Evolutionary conservation across 2,113 vertebrate species (phyloP), one percentile per base, ranked within the genome.

Genomic region (Dipodomys stephensi): DNA sequence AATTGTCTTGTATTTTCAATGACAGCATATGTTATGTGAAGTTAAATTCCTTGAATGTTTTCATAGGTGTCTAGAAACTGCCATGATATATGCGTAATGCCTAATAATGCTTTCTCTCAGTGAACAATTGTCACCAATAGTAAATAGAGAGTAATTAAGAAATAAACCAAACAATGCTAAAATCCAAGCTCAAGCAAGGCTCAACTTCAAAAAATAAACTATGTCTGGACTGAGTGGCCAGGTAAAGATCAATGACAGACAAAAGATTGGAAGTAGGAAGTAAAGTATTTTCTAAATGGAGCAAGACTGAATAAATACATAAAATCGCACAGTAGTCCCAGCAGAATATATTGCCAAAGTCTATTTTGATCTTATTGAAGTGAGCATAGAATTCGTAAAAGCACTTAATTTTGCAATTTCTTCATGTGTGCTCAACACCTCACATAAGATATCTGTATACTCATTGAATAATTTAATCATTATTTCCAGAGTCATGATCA

Each of bases 1-100:
- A 73, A 89, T 76, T 18, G 12, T 39, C 15, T 84, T 82, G 25
- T 84, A 5, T 89, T 25, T 32, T 80, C 39, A 76, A 27, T n/a
- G 20, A 90, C 4, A 93, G 11, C 11, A 39, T 44, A 78, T 27
- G 7, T 30, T 83, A n/a, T 32, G 18, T 71, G 30, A 96, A 65
- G 46, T 85, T 57, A 93, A 94, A 15, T 72, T 95, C 39, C 49
- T 82, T 64, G 39, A 83, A 65, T 53, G 15, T 82, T 95, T 94
- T 92, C 20, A 12, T 92, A 35, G 83, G 83, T 49, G 44, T 86
- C 53, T 94, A 76, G 39, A 71, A 88, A 81, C 27, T 87, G 87
- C 1, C 18, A 30, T 25, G 35, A 13, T 87, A 60, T 69, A 7
- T 73, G 85, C 1, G 64, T 87, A 73, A 87, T 46, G 4, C 74